These are phyloP conservation scores for Sterrhoptilus dennistouni DNA, from an alignment of 2,113 vertebrate genomes.

Conservation along the genomic window DNA sequence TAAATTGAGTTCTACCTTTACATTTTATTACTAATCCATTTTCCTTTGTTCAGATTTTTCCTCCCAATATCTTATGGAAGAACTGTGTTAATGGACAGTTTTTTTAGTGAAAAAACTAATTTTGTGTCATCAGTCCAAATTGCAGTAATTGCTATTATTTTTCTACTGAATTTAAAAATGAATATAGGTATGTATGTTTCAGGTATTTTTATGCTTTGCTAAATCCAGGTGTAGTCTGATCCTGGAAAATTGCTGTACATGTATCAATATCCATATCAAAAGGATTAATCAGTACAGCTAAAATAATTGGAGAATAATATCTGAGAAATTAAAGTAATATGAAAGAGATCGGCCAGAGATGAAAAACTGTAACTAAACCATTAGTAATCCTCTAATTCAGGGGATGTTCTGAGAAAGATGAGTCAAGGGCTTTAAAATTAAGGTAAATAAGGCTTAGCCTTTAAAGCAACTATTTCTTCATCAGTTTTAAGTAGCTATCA, in stretches of 20 bases:
- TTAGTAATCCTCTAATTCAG: slow-evolving; percentile 18
- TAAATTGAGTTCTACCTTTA: background rate
- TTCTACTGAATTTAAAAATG: background rate
- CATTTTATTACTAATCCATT: background rate
- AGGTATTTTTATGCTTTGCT: background rate
- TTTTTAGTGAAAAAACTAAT: background rate
- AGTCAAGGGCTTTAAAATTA: slow-evolving; percentile 45
- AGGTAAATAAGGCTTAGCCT: background rate
- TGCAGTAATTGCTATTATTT: background rate
- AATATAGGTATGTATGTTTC: background rate
- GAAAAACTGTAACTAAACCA: slow-evolving; percentile 22
- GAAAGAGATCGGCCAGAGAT: background rate
- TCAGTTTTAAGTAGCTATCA: slow-evolving; percentile 5
- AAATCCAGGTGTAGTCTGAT: background rate
- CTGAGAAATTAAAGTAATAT: slow-evolving; percentile 6
- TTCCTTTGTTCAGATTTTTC: background rate
- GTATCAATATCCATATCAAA: slow-evolving; percentile 8
- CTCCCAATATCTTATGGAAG: background rate
- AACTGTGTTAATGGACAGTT: background rate
- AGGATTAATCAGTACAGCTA: background rate
- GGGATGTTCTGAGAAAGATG: slow-evolving; percentile 19
- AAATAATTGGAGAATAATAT: slow-evolving; percentile 10
- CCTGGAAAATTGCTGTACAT: background rate
- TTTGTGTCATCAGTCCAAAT: background rate
- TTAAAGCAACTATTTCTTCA: slow-evolving; percentile 27